Conservation (phyloP, 2,113 vertebrate genomes). For the Geococcyx californianus region DNA sequence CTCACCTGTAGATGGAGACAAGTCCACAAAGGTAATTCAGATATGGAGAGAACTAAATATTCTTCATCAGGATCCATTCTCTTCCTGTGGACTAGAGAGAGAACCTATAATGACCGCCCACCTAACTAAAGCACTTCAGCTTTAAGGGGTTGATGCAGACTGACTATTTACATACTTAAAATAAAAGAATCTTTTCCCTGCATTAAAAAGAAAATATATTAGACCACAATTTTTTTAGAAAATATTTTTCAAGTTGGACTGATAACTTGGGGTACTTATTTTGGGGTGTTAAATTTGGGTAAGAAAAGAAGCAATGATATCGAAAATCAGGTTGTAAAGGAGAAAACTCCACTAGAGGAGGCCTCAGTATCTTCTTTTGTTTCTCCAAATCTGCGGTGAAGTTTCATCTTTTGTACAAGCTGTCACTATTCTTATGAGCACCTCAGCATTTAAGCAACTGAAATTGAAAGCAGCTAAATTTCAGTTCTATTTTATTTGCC, state of each 20-base stretch:
- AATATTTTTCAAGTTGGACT: neutral
- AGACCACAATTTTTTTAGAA: rapidly evolving
- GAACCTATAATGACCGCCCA: neutral
- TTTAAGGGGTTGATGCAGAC: neutral
- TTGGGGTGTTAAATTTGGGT: neutral
- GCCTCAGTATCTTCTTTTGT: neutral
- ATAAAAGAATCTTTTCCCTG: neutral
- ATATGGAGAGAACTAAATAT: neutral
- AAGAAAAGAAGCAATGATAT: neutral
- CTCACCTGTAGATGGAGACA: neutral
- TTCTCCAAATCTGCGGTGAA: neutral
- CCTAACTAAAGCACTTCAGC: neutral
- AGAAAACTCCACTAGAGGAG: neutral
- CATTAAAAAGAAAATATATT: neutral
- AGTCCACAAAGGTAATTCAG: neutral
- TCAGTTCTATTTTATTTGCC: neutral
- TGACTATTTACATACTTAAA: neutral
- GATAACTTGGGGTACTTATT: neutral
- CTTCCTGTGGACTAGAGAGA: neutral
- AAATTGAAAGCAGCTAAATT: neutral
- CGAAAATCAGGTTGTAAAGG: neutral
- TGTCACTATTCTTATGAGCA: neutral
- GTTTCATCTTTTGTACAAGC: neutral
- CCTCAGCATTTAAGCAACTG: neutral
- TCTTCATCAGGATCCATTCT: neutral